A percentile compares a stretch with the other conserved stretches of the same genome.
These are phyloP conservation scores for Scaptomyza reducta DNA, from an alignment of 2,888 invertebrate species.

Conservation along the genomic window DNA sequence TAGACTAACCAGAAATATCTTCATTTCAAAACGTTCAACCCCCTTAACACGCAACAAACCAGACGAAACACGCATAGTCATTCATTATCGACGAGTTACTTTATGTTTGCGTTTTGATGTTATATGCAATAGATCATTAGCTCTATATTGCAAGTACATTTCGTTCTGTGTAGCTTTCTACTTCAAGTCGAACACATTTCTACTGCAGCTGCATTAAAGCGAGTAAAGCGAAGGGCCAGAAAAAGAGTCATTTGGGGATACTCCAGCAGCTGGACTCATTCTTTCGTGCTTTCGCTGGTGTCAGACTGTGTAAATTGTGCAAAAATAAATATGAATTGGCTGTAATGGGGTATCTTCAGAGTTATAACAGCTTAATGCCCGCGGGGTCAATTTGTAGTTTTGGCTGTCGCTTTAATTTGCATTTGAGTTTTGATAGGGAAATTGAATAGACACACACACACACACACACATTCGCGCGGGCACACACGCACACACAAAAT, in stretches of 20 bases:
- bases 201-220: no score
- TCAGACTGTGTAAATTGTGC: constrained; percentile 35
- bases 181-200: no score
- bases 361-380: constrained; percentile 11
- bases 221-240: constrained; percentile 12
- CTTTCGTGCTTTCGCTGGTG: constrained; percentile 20
- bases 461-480: no score
- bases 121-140: not conserved
- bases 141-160: not conserved
- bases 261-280: constrained; percentile 21
- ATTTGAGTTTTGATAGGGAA: constrained; percentile 39
- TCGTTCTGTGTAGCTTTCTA: not conserved
- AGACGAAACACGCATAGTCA: not conserved
- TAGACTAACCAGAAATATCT: not conserved
- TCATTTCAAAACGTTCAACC: not conserved
- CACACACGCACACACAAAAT: constrained; percentile 19
- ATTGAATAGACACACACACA: constrained; percentile 36
- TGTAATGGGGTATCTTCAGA: constrained; percentile 26
- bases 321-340: constrained; percentile 54
- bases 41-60: not conserved
- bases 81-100: not conserved
- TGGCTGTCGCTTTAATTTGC: constrained; percentile 20
- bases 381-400: constrained; percentile 41
- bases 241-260: constrained; percentile 41
- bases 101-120: not conserved